Evolutionary conservation across 2,113 vertebrate genomes (phyloP).

Genomic region (Oryzias melastigma): DNA sequence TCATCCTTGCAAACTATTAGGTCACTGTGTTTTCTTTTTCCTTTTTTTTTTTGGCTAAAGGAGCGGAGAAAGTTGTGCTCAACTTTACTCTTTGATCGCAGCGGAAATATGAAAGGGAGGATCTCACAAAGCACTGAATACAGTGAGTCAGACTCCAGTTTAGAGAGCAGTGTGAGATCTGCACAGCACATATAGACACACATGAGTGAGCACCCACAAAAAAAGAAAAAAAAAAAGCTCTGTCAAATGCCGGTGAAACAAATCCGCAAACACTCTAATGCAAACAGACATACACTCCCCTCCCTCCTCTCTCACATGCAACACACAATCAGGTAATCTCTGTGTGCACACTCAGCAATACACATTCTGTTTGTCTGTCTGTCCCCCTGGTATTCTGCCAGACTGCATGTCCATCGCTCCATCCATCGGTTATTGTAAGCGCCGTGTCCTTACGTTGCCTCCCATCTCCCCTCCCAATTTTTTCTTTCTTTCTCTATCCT

Average conservation of each 20-base stretch:
- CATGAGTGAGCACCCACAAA: constrained; percentile 65
- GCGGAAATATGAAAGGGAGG: constrained; percentile 60
- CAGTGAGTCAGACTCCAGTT: constrained; percentile 62
- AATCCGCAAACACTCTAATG: constrained; percentile 53
- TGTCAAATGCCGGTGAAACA: constrained; percentile 51
- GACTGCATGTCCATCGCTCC: constrained; percentile 40
- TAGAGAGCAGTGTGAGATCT: constrained; percentile 60
- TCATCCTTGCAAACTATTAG: constrained; percentile 27
- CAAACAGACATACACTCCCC: constrained; percentile 47
- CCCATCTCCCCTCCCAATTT: constrained; percentile 12
- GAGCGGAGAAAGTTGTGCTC: constrained; percentile 61
- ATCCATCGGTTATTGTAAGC: constrained; percentile 48
- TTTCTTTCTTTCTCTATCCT: constrained; percentile 48
- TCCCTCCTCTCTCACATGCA: constrained; percentile 24
- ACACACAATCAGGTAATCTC: constrained; percentile 56
- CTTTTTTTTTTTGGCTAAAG: constrained; percentile 20
- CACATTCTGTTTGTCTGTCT: constrained; percentile 45
- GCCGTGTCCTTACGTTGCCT: constrained; percentile 62
- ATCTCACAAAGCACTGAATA: constrained; percentile 58
- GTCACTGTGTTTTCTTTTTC: constrained; percentile 33
- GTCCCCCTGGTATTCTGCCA: constrained; percentile 21
- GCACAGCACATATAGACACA: constrained; percentile 67
- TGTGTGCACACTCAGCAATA: constrained; percentile 55
- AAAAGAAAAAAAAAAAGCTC: constrained; percentile 36
- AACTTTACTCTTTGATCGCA: constrained; percentile 61